Percentiles rank a stretch among this genome's conserved stretches.
Evolutionary conservation across 2,113 vertebrate genomes (phyloP).

Genomic region (Leptodactylus fuscus): DNA sequence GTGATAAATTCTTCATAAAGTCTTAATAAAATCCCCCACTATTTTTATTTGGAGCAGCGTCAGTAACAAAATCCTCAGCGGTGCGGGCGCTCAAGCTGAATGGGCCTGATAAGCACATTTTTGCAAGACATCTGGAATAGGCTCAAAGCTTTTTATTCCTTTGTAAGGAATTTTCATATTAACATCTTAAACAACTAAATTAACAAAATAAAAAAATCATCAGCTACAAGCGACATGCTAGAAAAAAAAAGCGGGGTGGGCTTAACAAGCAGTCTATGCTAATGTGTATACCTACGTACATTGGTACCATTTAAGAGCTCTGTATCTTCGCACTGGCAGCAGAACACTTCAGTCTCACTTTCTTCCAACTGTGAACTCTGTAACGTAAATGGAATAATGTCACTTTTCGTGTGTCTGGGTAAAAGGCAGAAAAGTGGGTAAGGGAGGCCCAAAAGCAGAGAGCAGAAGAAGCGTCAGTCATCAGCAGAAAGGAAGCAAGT

Average conservation of each 20-base stretch:
- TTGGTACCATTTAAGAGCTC: conserved; percentile 69
- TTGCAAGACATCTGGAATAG: no score
- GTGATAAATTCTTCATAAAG: no score
- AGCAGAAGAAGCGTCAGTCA: conserved; percentile 59
- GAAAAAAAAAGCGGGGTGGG: no score
- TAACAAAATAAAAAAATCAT: not conserved
- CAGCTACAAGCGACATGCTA: no score
- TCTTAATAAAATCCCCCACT: no score
- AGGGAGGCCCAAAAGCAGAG: conserved; percentile 62
- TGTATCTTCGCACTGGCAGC: conserved; percentile 70
- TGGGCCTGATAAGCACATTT: no score
- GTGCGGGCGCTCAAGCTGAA: no score
- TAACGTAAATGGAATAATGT: conserved; percentile 68
- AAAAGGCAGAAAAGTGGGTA: conserved; percentile 12
- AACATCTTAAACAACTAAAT: not conserved
- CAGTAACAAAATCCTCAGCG: no score
- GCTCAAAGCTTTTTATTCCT: no score
- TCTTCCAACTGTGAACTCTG: conserved; percentile 71
- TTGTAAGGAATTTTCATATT: no score
- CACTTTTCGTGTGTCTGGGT: conserved; percentile 54
- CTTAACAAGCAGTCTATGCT: not conserved
- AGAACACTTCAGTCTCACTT: conserved; percentile 68
- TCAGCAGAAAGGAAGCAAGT: conserved; percentile 54
- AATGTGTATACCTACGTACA: conserved; percentile 67
- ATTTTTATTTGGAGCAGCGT: no score